Conservation (phyloP, 2,113 vertebrate genomes). For the Saguinus midas region DNA sequence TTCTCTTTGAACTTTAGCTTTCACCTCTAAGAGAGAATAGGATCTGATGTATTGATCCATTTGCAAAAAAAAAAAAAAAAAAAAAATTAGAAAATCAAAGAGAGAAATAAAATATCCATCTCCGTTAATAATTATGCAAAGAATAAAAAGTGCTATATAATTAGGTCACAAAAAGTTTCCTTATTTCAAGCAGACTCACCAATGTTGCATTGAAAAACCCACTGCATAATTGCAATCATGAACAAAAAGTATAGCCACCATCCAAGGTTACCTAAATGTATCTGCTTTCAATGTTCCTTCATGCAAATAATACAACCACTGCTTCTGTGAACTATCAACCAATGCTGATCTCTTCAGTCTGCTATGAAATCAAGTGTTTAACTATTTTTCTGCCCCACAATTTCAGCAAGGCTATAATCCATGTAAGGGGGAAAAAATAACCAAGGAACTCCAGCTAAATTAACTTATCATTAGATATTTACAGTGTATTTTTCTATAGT, state of each 20-base stretch:
- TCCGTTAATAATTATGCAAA: conserved; percentile 42
- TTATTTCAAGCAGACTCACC: conserved; percentile 39
- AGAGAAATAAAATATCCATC: conserved; percentile 6
- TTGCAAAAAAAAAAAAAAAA: conserved; percentile 32
- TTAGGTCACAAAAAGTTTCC: neutral
- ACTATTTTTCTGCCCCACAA: neutral
- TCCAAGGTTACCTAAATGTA: neutral
- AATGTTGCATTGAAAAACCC: neutral
- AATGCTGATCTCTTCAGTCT: neutral
- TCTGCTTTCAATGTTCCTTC: neutral
- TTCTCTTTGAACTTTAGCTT: conserved; percentile 44
- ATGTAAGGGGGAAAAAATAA: neutral
- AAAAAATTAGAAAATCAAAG: neutral
- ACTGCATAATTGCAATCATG: neutral
- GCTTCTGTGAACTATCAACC: neutral
- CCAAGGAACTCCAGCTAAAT: neutral
- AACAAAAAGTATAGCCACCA: neutral
- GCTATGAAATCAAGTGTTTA: conserved; percentile 23
- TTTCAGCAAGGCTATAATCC: conserved; percentile 31
- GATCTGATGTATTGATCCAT: neutral
- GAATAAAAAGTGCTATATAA: neutral
- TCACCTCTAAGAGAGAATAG: conserved; percentile 36
- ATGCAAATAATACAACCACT: neutral
- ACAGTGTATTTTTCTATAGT: conserved; percentile 30
- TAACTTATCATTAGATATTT: conserved; percentile 40